Percentiles rank a stretch among this genome's conserved stretches.
Conservation (phyloP, 2,113 vertebrate species). For the Chinchilla lanigera region DNA sequence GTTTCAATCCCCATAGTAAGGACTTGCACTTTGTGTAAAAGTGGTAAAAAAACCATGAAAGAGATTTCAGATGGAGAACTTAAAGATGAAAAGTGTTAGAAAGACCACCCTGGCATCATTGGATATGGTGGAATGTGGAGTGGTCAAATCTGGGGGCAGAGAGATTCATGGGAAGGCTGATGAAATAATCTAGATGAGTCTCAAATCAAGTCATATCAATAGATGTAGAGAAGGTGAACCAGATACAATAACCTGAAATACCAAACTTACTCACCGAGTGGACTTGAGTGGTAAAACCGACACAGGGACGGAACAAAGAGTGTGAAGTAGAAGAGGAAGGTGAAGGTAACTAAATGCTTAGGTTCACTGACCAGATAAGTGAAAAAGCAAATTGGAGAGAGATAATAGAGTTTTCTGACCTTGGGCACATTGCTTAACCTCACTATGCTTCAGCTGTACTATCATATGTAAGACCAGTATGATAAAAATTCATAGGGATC, state of each 20-base stretch:
- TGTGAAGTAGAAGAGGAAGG: neutral
- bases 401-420: neutral
- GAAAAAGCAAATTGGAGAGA: neutral
- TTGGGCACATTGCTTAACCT: neutral
- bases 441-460: neutral
- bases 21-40: neutral
- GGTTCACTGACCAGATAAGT: neutral
- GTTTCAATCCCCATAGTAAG: neutral
- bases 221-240: neutral
- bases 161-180: neutral
- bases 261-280: neutral
- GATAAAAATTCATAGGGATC: neutral
- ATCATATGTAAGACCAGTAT: constrained; percentile 1
- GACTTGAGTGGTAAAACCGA: neutral
- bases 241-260: neutral
- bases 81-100: neutral
- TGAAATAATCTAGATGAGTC: neutral
- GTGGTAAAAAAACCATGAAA: neutral
- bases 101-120: neutral
- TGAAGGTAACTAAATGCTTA: neutral
- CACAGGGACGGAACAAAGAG: neutral
- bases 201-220: neutral
- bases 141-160: neutral
- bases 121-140: neutral
- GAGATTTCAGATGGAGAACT: neutral